Conservation (phyloP, 2,797 vertebrate species). For the Rhinatrema bivittatum region DNA sequence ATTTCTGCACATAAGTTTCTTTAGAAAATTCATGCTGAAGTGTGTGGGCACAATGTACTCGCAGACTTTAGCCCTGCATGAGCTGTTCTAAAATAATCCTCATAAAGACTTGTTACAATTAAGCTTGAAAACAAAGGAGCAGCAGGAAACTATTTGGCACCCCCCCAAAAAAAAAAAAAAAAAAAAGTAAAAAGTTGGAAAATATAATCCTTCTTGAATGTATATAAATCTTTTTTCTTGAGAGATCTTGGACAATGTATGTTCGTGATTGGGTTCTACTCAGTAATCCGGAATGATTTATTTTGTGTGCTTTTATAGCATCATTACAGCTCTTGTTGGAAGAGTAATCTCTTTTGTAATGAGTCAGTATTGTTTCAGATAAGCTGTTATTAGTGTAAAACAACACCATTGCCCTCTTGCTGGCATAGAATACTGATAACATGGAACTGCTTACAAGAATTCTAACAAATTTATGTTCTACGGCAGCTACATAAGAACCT, state of each 20-base stretch:
- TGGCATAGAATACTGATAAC: slow-evolving; percentile 10
- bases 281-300: slow-evolving; percentile 24
- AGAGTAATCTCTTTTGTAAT: slow-evolving; percentile 20
- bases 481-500: slow-evolving; percentile 18
- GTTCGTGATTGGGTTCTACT: slow-evolving; percentile 14
- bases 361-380: slow-evolving; percentile 25
- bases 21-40: no score
- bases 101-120: no score
- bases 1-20: no score
- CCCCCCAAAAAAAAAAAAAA: slow-evolving; percentile 2
- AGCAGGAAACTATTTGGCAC: no score
- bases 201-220: slow-evolving; percentile 4
- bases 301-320: slow-evolving; percentile 7
- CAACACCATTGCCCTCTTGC: slow-evolving; percentile 15
- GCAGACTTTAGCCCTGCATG: no score
- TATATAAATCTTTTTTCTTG: slow-evolving; percentile 11
- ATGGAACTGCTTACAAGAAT: slow-evolving; percentile 8
- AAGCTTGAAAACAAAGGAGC: no score
- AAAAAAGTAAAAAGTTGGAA: no score
- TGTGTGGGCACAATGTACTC: no score
- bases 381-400: slow-evolving; percentile 26
- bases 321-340: slow-evolving; percentile 19
- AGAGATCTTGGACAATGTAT: slow-evolving; percentile 13
- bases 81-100: no score
- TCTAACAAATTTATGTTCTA: slow-evolving; percentile 9